Conservation (phyloP, 2,797 vertebrate genomes). For the Lacerta agilis region DNA sequence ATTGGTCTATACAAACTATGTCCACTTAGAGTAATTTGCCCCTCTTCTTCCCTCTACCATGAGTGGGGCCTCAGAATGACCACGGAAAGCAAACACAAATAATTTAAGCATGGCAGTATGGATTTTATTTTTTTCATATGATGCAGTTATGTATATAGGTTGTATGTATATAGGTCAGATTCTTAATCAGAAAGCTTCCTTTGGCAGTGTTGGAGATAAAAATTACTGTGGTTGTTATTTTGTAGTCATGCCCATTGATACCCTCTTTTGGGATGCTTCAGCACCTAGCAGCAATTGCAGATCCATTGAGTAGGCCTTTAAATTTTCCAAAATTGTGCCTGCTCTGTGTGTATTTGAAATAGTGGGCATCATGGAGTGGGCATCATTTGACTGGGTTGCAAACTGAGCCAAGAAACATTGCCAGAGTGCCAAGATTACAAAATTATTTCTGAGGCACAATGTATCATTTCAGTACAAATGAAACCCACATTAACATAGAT, state of each 20-base stretch:
- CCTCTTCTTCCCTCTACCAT: too few species aligned
- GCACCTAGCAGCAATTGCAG: accelerated
- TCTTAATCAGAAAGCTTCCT: background rate
- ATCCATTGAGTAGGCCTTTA: accelerated
- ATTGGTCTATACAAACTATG: background rate
- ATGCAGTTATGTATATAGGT: background rate
- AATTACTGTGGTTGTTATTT: accelerated
- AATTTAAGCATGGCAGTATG: background rate
- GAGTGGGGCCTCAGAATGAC: background rate
- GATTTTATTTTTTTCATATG: background rate
- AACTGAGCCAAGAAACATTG: background rate
- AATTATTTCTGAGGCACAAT: background rate
- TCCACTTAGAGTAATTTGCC: background rate
- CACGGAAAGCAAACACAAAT: background rate
- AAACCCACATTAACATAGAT: slow-evolving; percentile 38
- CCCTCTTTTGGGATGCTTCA: accelerated
- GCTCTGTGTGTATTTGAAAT: accelerated
- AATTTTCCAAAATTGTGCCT: accelerated
- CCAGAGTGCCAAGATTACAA: background rate
- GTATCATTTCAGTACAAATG: slow-evolving; percentile 35
- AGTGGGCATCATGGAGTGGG: accelerated
- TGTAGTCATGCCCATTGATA: accelerated
- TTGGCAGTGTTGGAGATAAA: background rate
- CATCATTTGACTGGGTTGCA: background rate
- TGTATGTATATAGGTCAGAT: background rate